Base-by-base conservation (phyloP, 2,113 vertebrate species). In the Megaptera novaeangliae region DNA sequence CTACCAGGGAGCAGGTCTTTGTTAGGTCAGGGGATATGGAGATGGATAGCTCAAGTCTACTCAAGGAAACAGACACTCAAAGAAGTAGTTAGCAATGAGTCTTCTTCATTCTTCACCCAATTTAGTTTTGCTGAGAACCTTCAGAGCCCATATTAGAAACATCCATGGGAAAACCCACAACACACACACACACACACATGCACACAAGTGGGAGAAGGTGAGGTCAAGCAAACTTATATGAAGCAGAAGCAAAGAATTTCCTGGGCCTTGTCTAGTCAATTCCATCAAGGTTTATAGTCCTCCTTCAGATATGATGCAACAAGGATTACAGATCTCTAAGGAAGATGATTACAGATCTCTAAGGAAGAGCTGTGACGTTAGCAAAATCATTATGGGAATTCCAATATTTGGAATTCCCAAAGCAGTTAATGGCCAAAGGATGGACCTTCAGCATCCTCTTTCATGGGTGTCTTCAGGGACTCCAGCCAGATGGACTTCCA, bases 91-190 rank as follows among this genome's bases (percentile, higher is more conserved):
- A 63, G 12, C 85, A 87, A 36, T 6, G 49, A 66, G 36, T 71
- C 15, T 31, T 95, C 88, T 94, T 83, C 78, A 34, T 75, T 94
- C 85, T 92, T 96, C 31, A 88, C n/a, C 64, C 66, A 93, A 20
- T 69, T 72, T 72, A 63, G 20, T 29, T 94, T 92, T 80, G 74
- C 49, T 80, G 23, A 49, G 85, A 93, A 31, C 21, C 23, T 90
- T 78, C 31, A 6, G 44, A 92, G 46, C 57, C 29, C 34, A 17
- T 13, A 57, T 23, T 75, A 92, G 64, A 95, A 49, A 41, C 5
- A 81, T 57, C 23, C 59, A 7, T 44, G 44, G 64, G 14, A 84
- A 95, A 88, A 18, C 12, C 72, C 41, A 41, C 57, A 36, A 15
- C n/a, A 82, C 21, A 84, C 13, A 29, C 61, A 63, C 27, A 29